Evolutionary conservation across 2,888 invertebrate species (phyloP).

Genomic region (Andrena dorsata): DNA sequence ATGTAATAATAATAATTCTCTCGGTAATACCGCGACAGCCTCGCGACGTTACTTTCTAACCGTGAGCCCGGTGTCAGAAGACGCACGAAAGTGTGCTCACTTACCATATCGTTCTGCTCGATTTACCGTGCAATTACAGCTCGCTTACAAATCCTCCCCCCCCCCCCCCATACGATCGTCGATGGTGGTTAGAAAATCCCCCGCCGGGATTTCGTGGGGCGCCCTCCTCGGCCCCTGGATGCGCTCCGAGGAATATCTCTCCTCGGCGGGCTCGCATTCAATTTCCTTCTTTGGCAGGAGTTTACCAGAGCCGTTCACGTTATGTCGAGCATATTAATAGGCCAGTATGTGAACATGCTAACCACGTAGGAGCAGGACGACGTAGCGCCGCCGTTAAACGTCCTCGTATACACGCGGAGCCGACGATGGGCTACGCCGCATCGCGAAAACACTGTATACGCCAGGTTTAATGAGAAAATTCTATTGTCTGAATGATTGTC

Average conservation of each 20-base stretch:
- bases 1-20: slow-evolving; percentile 10
- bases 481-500: background rate
- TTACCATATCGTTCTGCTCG: slow-evolving; percentile 47
- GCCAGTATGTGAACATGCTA: slow-evolving; percentile 67
- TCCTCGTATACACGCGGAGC: slow-evolving; percentile 33
- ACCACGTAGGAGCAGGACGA: slow-evolving; percentile 67
- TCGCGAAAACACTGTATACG: slow-evolving; percentile 25
- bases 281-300: slow-evolving; percentile 80
- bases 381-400: slow-evolving; percentile 54
- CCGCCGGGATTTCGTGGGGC: slow-evolving; percentile 26
- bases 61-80: slow-evolving; percentile 1
- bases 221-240: background rate
- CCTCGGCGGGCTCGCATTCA: slow-evolving; percentile 73
- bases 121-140: slow-evolving; percentile 45
- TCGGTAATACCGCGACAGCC: background rate
- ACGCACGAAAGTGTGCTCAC: slow-evolving; percentile 24
- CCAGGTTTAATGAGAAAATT: slow-evolving; percentile 31
- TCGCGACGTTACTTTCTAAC: background rate
- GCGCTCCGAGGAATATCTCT: slow-evolving; percentile 30
- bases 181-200: slow-evolving; percentile 35
- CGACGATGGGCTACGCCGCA: slow-evolving; percentile 9
- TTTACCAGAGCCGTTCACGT: slow-evolving; percentile 74
- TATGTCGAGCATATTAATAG: slow-evolving; percentile 80
- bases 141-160: slow-evolving; percentile 27
- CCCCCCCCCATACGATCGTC: slow-evolving; percentile 23